phyloP scores from a whole-genome alignment of 2,888 invertebrate genomes.

The Ommatoiulus sabulosus region DNA sequence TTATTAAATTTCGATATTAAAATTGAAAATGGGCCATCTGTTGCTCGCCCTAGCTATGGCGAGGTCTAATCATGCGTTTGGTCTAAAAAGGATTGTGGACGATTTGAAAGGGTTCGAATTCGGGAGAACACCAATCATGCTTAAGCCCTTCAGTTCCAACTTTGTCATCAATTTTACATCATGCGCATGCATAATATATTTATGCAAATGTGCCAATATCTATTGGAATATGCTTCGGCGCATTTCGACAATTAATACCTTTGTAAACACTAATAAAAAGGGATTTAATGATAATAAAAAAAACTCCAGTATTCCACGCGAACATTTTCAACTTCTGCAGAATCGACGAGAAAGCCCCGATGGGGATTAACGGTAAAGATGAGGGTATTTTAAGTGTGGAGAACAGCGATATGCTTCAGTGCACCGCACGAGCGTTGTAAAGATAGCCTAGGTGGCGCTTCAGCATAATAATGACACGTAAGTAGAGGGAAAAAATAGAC shows the following conservation, averaged over 20 bases:
- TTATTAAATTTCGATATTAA: constrained; percentile 24
- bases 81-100: constrained; percentile 1
- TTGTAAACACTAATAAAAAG: constrained; percentile 40
- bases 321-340: constrained; percentile 17
- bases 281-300: constrained; percentile 24
- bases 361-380: constrained; percentile 2
- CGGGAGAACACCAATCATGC: background rate
- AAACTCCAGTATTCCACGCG: background rate
- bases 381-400: constrained; percentile 6
- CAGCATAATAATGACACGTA: background rate
- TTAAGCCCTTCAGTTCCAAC: constrained; percentile 31
- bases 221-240: constrained; percentile 30
- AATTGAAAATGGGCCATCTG: constrained; percentile 12
- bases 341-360: background rate
- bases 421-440: background rate
- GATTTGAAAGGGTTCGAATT: constrained; percentile 9
- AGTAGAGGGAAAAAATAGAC: background rate
- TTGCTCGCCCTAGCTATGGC: background rate
- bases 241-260: constrained; percentile 31
- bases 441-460: background rate
- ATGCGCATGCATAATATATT: constrained; percentile 5
- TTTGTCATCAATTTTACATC: background rate
- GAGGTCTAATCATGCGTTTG: background rate
- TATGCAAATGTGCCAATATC: constrained; percentile 23
- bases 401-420: background rate